Evolutionary conservation across 2,113 vertebrate genomes (phyloP), one percentile per base, ranked within the genome.

Genomic region (Lycaon pictus): DNA sequence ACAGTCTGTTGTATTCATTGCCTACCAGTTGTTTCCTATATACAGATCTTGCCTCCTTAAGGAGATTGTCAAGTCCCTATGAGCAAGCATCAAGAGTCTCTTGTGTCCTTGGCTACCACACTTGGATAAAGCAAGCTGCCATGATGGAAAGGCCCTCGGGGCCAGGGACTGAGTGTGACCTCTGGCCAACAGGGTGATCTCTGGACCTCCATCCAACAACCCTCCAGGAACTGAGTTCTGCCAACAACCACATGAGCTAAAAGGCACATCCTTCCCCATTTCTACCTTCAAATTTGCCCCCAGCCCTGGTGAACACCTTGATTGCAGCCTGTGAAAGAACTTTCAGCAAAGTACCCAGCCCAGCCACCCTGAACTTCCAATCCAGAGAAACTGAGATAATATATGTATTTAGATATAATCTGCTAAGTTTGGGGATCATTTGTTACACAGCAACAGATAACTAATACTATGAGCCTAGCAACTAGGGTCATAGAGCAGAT

Each of bases 351-450:
- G 25, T 12, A 35, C 43, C 20, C 25, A 69, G 32, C 5, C 76
- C 76, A 93, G 35, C 13, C 63, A 85, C 69, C 51, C 20, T 84
- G 58, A 87, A 77, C 87, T 87, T 92, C 35, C 89, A 32, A 96
- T 19, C 23, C 76, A 82, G 17, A 88, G 53, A 93, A 88, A 69
- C 17, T 58, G 27, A 81, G 11, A 79, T 77, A 74, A 65, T 74
- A 93, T 63, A 91, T 65, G 29, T 60, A 11, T 22, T 77, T 97
- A 55, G 27, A 90, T 71, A 17, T 76, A 93, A 95, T 20, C 43
- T 85, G 63, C 29, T 71, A 76, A 25, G 0, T 88, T 62, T 90
- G 8, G 23, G 25, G 53, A 5, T 87, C 69, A 93, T 80, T 84
- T 93, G 58, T 79, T 84, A 77, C 7, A 72, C 2, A 76, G 37